phyloP scores from a whole-genome alignment of 2,888 invertebrate species.

The Orthosia cruda region DNA sequence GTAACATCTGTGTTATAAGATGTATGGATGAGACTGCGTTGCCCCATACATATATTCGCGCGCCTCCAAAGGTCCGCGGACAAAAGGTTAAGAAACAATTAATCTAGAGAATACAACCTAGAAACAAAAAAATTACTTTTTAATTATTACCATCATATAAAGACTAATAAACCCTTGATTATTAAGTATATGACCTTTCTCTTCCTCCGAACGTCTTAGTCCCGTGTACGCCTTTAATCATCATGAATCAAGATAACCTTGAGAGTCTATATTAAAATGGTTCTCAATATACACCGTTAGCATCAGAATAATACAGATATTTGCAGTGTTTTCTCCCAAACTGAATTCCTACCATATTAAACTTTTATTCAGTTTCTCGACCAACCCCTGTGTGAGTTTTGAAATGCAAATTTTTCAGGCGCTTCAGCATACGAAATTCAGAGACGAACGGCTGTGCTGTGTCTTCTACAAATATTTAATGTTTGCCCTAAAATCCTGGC shows the following conservation, averaged over 20 bases:
- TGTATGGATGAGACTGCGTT: too few relatives aligned
- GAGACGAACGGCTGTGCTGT: constrained; percentile 30
- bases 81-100: too few relatives aligned
- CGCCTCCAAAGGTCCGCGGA: too few relatives aligned
- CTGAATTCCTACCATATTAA: constrained; percentile 54
- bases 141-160: too few relatives aligned
- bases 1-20: too few relatives aligned
- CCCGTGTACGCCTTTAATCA: neutral
- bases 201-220: too few relatives aligned
- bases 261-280: neutral
- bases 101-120: too few relatives aligned
- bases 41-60: too few relatives aligned
- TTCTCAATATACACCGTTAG: neutral
- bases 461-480: constrained; percentile 58
- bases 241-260: neutral
- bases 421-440: constrained; percentile 49
- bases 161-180: too few relatives aligned
- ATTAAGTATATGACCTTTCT: too few relatives aligned
- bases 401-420: constrained; percentile 65
- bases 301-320: constrained; percentile 22
- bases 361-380: constrained; percentile 43
- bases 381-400: constrained; percentile 46
- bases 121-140: too few relatives aligned
- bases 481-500: constrained; percentile 35
- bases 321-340: constrained; percentile 1